Evolutionary conservation across 2,797 vertebrate species (phyloP).

Genomic region (Pangasius mekongensis): DNA sequence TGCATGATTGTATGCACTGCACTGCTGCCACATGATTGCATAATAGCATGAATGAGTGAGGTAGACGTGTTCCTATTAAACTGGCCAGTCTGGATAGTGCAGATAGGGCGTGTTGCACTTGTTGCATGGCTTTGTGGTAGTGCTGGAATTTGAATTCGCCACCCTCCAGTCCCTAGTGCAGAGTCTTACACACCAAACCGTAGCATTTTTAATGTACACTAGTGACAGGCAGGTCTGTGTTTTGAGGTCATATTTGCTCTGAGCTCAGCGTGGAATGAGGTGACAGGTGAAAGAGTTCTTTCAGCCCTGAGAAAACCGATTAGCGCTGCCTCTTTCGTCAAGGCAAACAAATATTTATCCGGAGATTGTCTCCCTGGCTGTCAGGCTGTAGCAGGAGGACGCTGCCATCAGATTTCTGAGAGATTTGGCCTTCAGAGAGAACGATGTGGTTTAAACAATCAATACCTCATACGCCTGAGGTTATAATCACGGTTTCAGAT

Average conservation of each 20-base stretch:
- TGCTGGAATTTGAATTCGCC: background rate
- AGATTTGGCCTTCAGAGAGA: conserved; percentile 31
- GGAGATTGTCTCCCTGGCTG: conserved; percentile 19
- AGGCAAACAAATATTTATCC: conserved; percentile 29
- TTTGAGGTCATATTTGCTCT: background rate
- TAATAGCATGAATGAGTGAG: background rate
- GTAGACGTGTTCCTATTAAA: background rate
- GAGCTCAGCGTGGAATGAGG: conserved; percentile 4
- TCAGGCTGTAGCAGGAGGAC: conserved; percentile 6
- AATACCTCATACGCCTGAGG: background rate
- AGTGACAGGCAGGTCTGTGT: background rate
- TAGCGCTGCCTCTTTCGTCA: conserved; percentile 21
- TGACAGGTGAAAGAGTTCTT: conserved; percentile 25
- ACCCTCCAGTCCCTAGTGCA: background rate
- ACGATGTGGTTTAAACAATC: background rate
- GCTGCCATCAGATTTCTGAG: background rate
- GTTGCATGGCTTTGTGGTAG: background rate
- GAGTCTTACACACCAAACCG: background rate
- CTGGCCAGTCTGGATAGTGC: background rate
- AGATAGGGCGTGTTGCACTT: background rate
- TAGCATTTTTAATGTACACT: background rate
- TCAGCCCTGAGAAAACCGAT: conserved; percentile 17
- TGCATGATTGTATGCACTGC: background rate
- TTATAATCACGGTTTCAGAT: background rate
- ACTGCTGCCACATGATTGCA: background rate